Evolutionary conservation across 53 echinoderm and acorn worm species (phyloP).

Genomic region (Holothuria scabra): DNA sequence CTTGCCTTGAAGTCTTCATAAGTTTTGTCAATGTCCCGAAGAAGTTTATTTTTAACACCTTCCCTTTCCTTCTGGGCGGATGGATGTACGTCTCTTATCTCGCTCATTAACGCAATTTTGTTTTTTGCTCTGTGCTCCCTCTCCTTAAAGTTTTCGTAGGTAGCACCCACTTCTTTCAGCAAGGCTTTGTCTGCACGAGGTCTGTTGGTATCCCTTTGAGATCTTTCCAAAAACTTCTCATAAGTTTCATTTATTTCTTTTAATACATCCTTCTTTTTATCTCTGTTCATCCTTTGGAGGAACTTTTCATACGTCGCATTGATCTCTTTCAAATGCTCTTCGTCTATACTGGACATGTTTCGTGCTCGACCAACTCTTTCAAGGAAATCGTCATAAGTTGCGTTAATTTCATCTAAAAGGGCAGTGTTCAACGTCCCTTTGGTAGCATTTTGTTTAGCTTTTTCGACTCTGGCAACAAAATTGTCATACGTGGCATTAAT

Average conservation of each 20-base stretch:
- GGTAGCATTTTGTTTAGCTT: slow-evolving; percentile 61
- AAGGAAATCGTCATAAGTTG: slow-evolving; percentile 28
- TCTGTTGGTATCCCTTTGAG: background rate
- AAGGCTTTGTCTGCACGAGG: background rate
- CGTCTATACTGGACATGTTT: slow-evolving; percentile 10
- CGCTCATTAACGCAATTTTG: slow-evolving; percentile 1
- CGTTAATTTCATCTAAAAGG: slow-evolving; percentile 27
- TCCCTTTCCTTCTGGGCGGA: slow-evolving; percentile 4
- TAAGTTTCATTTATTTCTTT: slow-evolving; percentile 40
- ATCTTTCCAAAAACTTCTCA: slow-evolving; percentile 17
- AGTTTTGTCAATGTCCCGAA: background rate
- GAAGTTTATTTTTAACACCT: slow-evolving; percentile 8
- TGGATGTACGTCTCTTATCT: background rate
- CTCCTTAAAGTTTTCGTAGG: slow-evolving; percentile 26
- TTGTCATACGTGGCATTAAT: slow-evolving; percentile 73
- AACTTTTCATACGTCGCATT: slow-evolving; percentile 33
- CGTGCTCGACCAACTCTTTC: background rate
- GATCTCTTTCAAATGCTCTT: slow-evolving; percentile 30
- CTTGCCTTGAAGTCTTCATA: slow-evolving; percentile 13
- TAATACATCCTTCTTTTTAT: slow-evolving; percentile 18
- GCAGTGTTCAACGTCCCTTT: background rate
- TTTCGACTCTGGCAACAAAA: slow-evolving; percentile 76
- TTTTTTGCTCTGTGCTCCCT: slow-evolving; percentile 3
- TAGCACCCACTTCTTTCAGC: slow-evolving; percentile 11
- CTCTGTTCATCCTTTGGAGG: slow-evolving; percentile 5